Percentiles rank a stretch among this genome's conserved stretches.
Evolutionary conservation across 2,113 vertebrate species (phyloP).

Genomic region (Alethe diademata): DNA sequence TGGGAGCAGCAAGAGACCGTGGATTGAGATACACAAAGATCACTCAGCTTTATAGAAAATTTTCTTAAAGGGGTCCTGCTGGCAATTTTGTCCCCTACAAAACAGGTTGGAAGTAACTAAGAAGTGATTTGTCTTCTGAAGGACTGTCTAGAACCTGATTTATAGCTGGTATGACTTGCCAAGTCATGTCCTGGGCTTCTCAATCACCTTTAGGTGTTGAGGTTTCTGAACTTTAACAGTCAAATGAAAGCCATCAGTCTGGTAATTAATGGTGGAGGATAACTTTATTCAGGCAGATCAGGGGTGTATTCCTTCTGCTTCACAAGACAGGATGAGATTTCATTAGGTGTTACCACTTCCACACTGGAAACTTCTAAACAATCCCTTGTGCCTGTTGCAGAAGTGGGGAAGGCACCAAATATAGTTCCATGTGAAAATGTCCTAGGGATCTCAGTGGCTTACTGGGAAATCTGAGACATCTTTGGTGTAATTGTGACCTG

Average conservation of each 20-base stretch:
- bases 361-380: neutral
- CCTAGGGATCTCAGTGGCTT: neutral
- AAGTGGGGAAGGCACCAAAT: neutral
- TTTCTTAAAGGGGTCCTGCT: neutral
- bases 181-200: neutral
- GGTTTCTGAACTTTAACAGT: neutral
- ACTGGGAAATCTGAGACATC: neutral
- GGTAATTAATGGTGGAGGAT: neutral
- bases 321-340: neutral
- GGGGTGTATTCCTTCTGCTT: neutral
- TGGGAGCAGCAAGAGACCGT: neutral
- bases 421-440: neutral
- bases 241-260: neutral
- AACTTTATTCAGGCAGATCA: neutral
- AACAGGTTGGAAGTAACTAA: neutral
- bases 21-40: neutral
- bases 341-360: neutral
- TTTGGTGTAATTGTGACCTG: neutral
- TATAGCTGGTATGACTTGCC: neutral
- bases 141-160: neutral
- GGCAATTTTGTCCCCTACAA: neutral
- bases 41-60: neutral
- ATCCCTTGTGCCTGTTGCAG: neutral
- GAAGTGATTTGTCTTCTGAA: neutral
- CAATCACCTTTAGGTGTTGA: neutral